Conservation (phyloP, 2,113 vertebrate genomes). For the Machaerirhynchus nigripectus region DNA sequence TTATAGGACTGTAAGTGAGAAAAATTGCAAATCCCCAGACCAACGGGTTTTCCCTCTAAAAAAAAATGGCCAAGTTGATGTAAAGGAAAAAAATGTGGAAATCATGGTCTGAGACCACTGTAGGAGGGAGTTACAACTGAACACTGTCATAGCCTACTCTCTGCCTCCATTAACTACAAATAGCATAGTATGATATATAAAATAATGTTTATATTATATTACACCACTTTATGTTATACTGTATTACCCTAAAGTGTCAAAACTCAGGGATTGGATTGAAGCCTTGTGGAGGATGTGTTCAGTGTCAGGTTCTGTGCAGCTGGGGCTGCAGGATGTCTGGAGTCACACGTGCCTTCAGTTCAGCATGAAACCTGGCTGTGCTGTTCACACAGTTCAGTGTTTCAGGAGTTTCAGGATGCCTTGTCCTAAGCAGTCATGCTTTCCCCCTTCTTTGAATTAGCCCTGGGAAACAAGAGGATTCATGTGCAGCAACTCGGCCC, state of each 20-base stretch:
- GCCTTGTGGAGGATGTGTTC: background rate
- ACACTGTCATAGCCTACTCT: background rate
- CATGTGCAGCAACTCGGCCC: background rate
- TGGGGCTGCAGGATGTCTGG: background rate
- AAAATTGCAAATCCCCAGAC: conserved; percentile 12
- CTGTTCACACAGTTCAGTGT: background rate
- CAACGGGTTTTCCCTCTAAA: background rate
- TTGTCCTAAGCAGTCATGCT: background rate
- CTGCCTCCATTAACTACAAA: background rate
- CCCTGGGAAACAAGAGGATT: background rate
- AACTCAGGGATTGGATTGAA: background rate
- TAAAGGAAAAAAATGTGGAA: background rate
- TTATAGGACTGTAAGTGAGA: conserved; percentile 21
- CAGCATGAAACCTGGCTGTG: background rate
- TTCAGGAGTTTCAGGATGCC: background rate
- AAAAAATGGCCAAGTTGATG: background rate
- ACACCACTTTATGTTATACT: background rate
- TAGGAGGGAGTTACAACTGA: background rate
- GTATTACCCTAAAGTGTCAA: background rate
- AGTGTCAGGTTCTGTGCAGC: background rate
- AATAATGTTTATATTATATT: background rate
- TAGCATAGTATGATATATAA: background rate
- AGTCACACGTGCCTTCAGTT: background rate
- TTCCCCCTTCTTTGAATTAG: background rate
- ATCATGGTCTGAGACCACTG: background rate